Conservation (phyloP, 2,113 vertebrate species). For the Sigmodon hispidus region DNA sequence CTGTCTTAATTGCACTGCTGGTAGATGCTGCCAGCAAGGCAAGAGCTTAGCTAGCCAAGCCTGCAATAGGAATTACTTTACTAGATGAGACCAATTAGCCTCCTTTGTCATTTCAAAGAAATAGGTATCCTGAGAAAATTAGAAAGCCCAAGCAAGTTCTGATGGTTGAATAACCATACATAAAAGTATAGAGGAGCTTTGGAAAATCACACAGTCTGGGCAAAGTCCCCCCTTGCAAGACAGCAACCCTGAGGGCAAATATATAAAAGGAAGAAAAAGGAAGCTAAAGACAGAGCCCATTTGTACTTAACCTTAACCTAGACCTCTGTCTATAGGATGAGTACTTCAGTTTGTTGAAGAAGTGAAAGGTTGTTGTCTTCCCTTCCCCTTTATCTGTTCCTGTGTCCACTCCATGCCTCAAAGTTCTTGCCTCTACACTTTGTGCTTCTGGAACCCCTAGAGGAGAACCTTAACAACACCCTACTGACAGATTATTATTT, state of each 20-base stretch:
- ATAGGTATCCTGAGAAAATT: not conserved
- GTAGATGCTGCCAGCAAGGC: not conserved
- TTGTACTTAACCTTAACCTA: not conserved
- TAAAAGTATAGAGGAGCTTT: not conserved
- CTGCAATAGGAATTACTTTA: conserved; percentile 1
- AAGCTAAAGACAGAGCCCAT: not conserved
- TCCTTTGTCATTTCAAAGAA: conserved; percentile 48
- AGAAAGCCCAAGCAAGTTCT: conserved; percentile 7
- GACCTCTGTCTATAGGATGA: not conserved
- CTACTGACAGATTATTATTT: not conserved
- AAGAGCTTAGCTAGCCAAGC: not conserved
- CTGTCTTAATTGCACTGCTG: not conserved
- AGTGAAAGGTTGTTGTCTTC: not conserved
- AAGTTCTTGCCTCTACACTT: not conserved
- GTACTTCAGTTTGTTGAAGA: not conserved
- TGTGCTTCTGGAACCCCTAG: not conserved
- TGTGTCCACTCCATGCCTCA: not conserved
- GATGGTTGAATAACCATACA: not conserved
- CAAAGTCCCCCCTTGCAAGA: not conserved
- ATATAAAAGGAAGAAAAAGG: not conserved
- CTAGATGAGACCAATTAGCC: conserved; percentile 43
- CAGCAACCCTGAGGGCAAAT: not conserved
- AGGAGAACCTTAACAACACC: not conserved
- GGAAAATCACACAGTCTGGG: not conserved
- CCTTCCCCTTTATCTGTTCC: not conserved